Evolutionary conservation across 92 coral and sea anemone genomes (phyloP), one percentile per base, ranked within the genome.

Genomic region (Umimayanthus chanpuru): DNA sequence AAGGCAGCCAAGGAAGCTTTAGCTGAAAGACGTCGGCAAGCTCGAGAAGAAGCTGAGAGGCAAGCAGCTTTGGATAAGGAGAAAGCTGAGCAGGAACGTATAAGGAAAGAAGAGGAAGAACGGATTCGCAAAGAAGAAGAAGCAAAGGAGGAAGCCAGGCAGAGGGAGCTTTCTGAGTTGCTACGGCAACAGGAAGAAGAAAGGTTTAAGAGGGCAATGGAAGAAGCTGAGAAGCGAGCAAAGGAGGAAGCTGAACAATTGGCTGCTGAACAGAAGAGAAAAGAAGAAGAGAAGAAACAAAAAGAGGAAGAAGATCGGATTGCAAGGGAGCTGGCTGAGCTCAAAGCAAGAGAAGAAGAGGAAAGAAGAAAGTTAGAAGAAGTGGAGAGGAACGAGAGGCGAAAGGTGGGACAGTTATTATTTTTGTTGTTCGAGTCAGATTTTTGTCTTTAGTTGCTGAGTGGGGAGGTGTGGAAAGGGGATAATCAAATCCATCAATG

Each of bases 31-130:
- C 91, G 99, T 40, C 96, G 91, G 88, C 94, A 93, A 85, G 96
- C 98, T 7, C 90, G 99, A 44, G 99, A 97, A 80, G 99, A 97
- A 77, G 99, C 99, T 4, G 99, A 97, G 91, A 86, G 98, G 23
- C 95, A 95, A 77, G 99, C 99, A 40, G 92, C 94, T 39, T 88
- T 97, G 75, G 99, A 97, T 87, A 93, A 92, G 38, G 98, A 90
- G 77, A 96, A 88, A 47, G 96, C 94, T 70, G 99, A 97, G 70
- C 92, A 94, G 41, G 96, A 95, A 73, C 88, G 98, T 61, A 91
- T 86, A 75, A 93, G 89, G 58, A 93, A 90, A 68, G 99, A 97
- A 77, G 99, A 92, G 74, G 99, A 97, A 39, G 99, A 97, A 8
- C 94, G 93, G 84, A 93, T 86, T 61, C 85, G 92, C 58, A 96